Conservation (phyloP, 2,888 invertebrate species). For the Chromoteleia sp. region DNA sequence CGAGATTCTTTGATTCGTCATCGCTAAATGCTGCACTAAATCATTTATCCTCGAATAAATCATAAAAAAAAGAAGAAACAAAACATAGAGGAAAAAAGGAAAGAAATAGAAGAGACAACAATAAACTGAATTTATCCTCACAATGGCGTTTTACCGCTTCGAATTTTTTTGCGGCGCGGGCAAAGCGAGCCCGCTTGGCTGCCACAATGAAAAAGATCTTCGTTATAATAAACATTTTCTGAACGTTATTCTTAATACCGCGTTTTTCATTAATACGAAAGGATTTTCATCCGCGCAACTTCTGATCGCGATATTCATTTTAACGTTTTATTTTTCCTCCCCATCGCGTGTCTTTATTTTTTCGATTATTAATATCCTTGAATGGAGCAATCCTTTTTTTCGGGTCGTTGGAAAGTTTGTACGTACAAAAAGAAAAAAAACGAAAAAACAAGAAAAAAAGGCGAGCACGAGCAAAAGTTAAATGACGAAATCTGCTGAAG, state of each 20-base stretch:
- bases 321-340: background rate
- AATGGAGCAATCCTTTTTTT: conserved; percentile 28
- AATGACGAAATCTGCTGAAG: conserved; percentile 61
- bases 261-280: conserved; percentile 44
- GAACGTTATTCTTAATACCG: conserved; percentile 27
- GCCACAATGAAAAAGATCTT: conserved; percentile 35
- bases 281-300: conserved; percentile 30
- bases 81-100: background rate
- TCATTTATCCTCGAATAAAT: conserved; percentile 26
- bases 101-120: conserved; percentile 20
- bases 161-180: conserved; percentile 22
- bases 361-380: conserved; percentile 44
- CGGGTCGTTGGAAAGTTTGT: conserved; percentile 35
- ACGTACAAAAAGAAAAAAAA: conserved; percentile 36
- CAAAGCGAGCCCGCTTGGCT: conserved; percentile 3
- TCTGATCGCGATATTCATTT: conserved; percentile 29
- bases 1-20: background rate
- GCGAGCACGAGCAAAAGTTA: conserved; percentile 47
- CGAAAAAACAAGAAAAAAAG: too few species aligned
- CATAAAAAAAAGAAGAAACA: background rate
- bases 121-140: conserved; percentile 37
- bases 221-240: conserved; percentile 43
- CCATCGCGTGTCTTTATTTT: background rate
- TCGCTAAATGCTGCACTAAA: background rate
- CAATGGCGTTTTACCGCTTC: conserved; percentile 30